Base-by-base conservation (phyloP, 2,797 vertebrate species). In the Borostomias antarcticus region DNA sequence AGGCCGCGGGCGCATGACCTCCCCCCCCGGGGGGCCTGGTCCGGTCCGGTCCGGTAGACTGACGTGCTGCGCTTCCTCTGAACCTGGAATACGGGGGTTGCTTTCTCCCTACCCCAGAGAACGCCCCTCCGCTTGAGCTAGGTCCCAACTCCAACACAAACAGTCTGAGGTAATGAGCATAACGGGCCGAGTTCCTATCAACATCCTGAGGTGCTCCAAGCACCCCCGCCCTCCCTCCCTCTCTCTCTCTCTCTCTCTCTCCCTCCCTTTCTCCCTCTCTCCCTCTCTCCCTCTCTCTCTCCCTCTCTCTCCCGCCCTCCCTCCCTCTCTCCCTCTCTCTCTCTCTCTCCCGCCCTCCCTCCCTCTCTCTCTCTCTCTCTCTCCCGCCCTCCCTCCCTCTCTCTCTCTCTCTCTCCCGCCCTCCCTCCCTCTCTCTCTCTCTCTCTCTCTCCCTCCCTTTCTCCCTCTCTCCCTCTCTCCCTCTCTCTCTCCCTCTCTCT, bases 161-260 rank as follows among this genome's bases (percentile, higher is more conserved):
- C 70, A 82, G 66, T 75, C 69, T 70, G 64, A 70, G n/a, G 60
- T 81, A 83, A 79, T 79, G 74, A 79, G 69, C 64, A n/a, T n/a
- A n/a, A n/a, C n/a, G n/a, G n/a, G n/a, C n/a, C n/a, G 54, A 75
- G 74, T 76, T 75, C 63, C 77, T 78, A 64, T 82, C 52, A 75
- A 73, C 79, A 82, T 85, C 74, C 78, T 84, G 35, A 23, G 25
- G 37, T n/a, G 43, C 15, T 30, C 40, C 0, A n/a, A n/a, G 43
- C 47, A 52, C 53, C 69, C n/a, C n/a, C n/a, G n/a, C 40, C n/a
- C 15, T 26, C 59, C 17, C 11, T 17, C 40, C 58, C n/a, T 50
- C 17, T n/a, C 26, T 21, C 9, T n/a, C 1, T 19, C 19, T 45
- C 19, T 10, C 25, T 52, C 40, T 1, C 13, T 29, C 13, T 71